These are phyloP conservation scores for Myiothlypis coronata DNA, from an alignment of 2,797 vertebrate genomes.

Conservation along the genomic window DNA sequence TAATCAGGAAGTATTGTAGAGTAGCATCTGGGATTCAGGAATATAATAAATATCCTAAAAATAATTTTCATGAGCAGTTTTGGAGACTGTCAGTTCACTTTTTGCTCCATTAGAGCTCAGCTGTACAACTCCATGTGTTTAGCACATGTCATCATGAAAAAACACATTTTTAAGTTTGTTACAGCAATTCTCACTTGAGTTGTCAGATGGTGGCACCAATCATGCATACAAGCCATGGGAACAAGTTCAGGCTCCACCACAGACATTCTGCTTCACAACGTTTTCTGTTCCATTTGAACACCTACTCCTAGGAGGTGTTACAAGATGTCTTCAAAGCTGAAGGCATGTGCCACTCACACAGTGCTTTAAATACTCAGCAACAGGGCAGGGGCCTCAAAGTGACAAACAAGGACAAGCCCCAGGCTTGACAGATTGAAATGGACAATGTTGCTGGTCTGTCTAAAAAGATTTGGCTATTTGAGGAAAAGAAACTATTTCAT, in stretches of 20 bases:
- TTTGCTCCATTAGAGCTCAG: conserved; percentile 17
- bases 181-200: conserved; percentile 30
- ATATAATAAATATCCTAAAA: conserved; percentile 26
- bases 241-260: conserved; percentile 15
- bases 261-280: conserved; percentile 15
- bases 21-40: conserved; percentile 25
- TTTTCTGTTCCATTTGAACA: neutral
- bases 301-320: conserved; percentile 15
- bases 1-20: conserved; percentile 25
- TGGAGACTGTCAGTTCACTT: neutral
- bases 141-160: conserved; percentile 8
- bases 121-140: neutral
- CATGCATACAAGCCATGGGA: conserved; percentile 13
- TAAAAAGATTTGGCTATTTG: neutral
- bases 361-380: neutral
- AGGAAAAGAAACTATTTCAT: neutral
- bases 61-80: conserved; percentile 8
- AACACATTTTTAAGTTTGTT: conserved; percentile 11
- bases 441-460: neutral
- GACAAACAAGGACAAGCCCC: neutral
- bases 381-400: neutral
- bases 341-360: conserved; percentile 2
- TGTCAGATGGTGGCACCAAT: conserved; percentile 54
- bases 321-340: conserved; percentile 19
- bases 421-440: neutral